Evolutionary conservation across 2,797 vertebrate genomes (phyloP).

Genomic region (Lepilemur ruficaudatus): DNA sequence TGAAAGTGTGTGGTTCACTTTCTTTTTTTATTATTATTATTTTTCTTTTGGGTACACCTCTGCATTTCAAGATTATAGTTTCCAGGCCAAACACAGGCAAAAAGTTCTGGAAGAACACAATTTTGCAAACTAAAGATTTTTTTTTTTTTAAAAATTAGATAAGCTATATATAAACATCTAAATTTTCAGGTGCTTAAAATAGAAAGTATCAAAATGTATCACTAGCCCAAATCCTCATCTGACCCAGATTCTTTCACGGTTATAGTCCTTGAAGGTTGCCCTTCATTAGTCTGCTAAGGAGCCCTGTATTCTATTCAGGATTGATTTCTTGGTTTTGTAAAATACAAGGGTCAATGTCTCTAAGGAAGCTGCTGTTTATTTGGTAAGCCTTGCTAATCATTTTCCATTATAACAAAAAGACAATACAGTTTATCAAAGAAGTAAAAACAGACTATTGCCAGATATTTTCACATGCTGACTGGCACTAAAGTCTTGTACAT

Average conservation of each 20-base stretch:
- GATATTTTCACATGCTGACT: conserved; percentile 47
- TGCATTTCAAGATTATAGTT: conserved; percentile 60
- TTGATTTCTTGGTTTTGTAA: conserved; percentile 45
- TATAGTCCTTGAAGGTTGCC: conserved; percentile 21
- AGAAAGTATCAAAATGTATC: conserved; percentile 50
- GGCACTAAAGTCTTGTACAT: not conserved
- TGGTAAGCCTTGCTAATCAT: conserved; percentile 43
- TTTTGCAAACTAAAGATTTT: conserved; percentile 63
- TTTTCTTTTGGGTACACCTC: conserved; percentile 3
- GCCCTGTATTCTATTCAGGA: conserved; percentile 29
- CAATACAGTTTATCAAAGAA: conserved; percentile 58
- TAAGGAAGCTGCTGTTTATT: conserved; percentile 62
- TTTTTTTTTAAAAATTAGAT: conserved; percentile 41
- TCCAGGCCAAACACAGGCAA: conserved; percentile 54
- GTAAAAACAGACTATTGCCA: not conserved
- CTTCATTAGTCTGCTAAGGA: conserved; percentile 43
- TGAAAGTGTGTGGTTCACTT: conserved; percentile 35
- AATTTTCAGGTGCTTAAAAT: conserved; percentile 57
- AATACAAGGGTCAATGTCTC: conserved; percentile 5
- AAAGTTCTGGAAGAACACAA: conserved; percentile 42
- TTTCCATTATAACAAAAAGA: conserved; percentile 58
- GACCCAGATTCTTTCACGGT: conserved; percentile 29
- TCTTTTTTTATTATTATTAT: not conserved
- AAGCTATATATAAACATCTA: conserved; percentile 10
- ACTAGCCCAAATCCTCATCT: conserved; percentile 38